Evolutionary conservation across 1,140 invertebrate species (phyloP).

Genomic region (Drosophila azteca): DNA sequence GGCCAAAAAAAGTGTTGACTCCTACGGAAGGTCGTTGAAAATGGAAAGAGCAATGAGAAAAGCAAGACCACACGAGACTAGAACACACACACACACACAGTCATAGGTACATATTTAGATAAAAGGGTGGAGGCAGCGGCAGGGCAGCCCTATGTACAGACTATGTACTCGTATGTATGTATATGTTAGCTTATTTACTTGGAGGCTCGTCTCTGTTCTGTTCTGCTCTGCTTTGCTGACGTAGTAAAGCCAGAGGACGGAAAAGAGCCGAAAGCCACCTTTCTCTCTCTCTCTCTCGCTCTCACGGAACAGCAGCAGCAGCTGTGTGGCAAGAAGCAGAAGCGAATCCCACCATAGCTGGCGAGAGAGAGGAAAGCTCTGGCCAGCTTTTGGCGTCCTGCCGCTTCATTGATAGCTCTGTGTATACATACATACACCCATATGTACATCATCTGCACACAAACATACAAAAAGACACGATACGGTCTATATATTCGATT

Average conservation of each 20-base stretch:
- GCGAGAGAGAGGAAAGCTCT: conserved; percentile 40
- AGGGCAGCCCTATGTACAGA: conserved; percentile 21
- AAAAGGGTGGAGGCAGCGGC: neutral
- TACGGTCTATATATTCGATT: conserved; percentile 5
- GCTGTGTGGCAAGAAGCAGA: conserved; percentile 73
- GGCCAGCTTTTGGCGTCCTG: conserved; percentile 73
- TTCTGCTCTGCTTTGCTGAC: conserved; percentile 52
- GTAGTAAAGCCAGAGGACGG: conserved; percentile 63
- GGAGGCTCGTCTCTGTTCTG: conserved; percentile 69
- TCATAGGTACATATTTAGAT: neutral
- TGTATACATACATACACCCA: too few relatives aligned
- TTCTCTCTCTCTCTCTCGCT: too few relatives aligned
- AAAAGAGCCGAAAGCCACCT: neutral
- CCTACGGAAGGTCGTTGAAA: conserved; percentile 64
- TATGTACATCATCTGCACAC: neutral
- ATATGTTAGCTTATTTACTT: conserved; percentile 63
- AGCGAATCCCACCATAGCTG: conserved; percentile 63
- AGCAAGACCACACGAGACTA: conserved; percentile 8
- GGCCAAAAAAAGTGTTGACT: conserved; percentile 45
- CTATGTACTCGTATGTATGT: too few relatives aligned
- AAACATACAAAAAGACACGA: too few relatives aligned
- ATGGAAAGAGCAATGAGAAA: conserved; percentile 47
- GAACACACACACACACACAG: conserved; percentile 15
- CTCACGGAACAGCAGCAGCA: conserved; percentile 36
- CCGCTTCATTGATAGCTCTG: conserved; percentile 63